phyloP scores from a whole-genome alignment of 2,797 vertebrate species.

The Catamblyrhynchus diadema region DNA sequence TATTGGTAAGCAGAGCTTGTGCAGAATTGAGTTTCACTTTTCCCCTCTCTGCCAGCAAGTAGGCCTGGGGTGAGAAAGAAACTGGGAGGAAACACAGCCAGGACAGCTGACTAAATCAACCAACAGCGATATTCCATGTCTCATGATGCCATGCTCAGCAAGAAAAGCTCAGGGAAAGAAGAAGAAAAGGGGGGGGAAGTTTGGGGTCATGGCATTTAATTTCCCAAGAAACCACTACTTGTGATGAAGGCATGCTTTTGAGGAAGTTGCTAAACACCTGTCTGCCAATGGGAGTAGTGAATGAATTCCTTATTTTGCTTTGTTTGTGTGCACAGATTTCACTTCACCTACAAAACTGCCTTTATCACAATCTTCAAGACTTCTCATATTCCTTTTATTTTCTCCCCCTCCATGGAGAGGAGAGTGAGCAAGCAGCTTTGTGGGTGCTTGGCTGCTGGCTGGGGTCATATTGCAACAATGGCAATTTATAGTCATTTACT shows the following conservation, averaged over 20 bases:
- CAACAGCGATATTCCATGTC: background rate
- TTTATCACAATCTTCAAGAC: background rate
- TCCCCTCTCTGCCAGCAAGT: background rate
- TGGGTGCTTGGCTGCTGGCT: background rate
- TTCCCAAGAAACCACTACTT: background rate
- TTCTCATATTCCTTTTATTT: background rate
- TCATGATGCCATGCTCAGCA: background rate
- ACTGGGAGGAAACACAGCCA: background rate
- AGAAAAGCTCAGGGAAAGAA: background rate
- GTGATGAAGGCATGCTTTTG: background rate
- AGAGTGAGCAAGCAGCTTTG: background rate
- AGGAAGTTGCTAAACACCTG: background rate
- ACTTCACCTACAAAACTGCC: background rate
- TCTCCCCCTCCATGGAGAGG: background rate
- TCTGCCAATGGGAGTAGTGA: background rate
- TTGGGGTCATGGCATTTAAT: background rate
- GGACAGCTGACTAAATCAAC: background rate
- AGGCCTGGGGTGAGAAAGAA: background rate
- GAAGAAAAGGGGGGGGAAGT: background rate
- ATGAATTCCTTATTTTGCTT: background rate
- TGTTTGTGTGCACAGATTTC: background rate
- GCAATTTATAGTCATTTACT: background rate
- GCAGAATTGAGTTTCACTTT: accelerated
- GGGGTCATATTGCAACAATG: background rate
- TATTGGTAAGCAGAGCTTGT: background rate